phyloP scores from a whole-genome alignment of 2,888 invertebrate genomes.

The Quadroppia sp. region DNA sequence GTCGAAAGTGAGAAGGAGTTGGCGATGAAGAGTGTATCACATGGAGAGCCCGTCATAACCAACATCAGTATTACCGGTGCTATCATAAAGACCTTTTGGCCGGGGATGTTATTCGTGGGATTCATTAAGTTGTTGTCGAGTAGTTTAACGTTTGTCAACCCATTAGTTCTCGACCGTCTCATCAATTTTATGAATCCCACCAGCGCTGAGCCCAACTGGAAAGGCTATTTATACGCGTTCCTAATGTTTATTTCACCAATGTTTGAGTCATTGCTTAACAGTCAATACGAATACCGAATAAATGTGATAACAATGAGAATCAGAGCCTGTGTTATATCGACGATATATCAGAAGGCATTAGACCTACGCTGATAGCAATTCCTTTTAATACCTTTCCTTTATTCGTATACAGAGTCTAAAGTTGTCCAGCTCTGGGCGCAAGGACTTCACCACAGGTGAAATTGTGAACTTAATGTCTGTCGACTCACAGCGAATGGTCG shows the following conservation, averaged over 20 bases:
- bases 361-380: too few species aligned
- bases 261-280: slow-evolving; percentile 73
- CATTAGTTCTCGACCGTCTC: slow-evolving; percentile 40
- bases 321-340: slow-evolving; percentile 76
- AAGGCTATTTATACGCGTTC: slow-evolving; percentile 75
- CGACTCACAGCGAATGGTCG: slow-evolving; percentile 46
- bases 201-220: slow-evolving; percentile 60
- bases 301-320: slow-evolving; percentile 83
- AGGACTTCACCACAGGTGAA: slow-evolving; percentile 48
- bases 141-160: slow-evolving; percentile 41
- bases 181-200: slow-evolving; percentile 38
- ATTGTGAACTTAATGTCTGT: slow-evolving; percentile 48
- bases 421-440: slow-evolving; percentile 54
- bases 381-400: not conserved
- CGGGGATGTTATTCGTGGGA: slow-evolving; percentile 20
- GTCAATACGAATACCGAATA: slow-evolving; percentile 88
- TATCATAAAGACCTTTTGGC: slow-evolving; percentile 41
- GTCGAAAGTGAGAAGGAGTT: not conserved
- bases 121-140: slow-evolving; percentile 58
- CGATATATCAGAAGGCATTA: slow-evolving; percentile 72
- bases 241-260: slow-evolving; percentile 69
- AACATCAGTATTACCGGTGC: slow-evolving; percentile 6
- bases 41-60: not conserved
- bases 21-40: not conserved
- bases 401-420: not conserved